Evolutionary conservation across 2,113 vertebrate genomes (phyloP), one percentile per base, ranked within the genome.

Genomic region (Sinocyclocheilus anshuiensis): DNA sequence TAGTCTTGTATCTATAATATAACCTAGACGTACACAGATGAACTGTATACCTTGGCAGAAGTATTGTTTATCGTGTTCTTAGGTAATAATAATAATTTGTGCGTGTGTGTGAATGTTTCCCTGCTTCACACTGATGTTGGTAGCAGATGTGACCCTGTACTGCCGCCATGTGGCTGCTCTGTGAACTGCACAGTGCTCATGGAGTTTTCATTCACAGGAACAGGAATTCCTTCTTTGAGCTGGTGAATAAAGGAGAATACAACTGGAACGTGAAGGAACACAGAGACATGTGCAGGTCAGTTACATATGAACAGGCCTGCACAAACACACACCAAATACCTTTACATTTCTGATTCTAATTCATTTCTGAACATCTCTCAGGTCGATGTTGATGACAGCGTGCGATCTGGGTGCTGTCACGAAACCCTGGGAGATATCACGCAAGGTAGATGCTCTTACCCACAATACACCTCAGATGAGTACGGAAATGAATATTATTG

Each of bases 311-410:
- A 2, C 69, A 72, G 15, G 55, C 1, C 0, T 6, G 33, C 36
- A 61, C 74, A 16, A 42, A 50, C 42, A 48, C 20, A 16, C 22
- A 59, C 50, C 24, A 6, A 74, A 36, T 26, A 4, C 24, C 1
- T 16, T 10, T n/a, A 10, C 1, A 26, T 65, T 4, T 39, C 16
- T 71, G 67, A 33, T 36, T 13, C 6, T 16, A 1, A 65, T 22
- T 72, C 3, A 0, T 45, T 74, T 86, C 15, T 33, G 16, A 53
- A 2, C 67, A 1, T 76, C 9, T 86, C 69, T 92, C 94, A 99
- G 98, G 95, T 99, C 98, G 90, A 99, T 99, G 98, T 96, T 99
- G 96, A 99, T 99, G 98, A 99, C 98, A 89, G 98, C 98, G 42
- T 99, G 97, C 95, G 98, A 99, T 95, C 96, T 99, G 89, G 98